Percentiles rank a stretch among this genome's conserved stretches.
phyloP scores from a whole-genome alignment of 1,140 invertebrate species.

The Tetramorium simillimum region DNA sequence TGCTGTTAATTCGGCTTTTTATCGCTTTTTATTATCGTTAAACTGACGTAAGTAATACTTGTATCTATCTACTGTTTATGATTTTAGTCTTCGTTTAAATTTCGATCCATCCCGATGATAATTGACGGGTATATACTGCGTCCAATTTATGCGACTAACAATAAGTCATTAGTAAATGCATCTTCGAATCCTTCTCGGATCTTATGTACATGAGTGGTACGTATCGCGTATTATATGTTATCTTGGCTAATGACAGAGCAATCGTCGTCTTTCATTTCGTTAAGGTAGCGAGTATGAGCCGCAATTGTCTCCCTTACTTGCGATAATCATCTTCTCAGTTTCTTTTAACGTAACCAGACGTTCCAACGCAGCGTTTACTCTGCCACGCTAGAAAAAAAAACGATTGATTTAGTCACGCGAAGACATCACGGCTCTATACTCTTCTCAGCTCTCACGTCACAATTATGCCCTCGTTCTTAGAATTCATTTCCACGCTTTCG shows the following conservation, averaged over 20 bases:
- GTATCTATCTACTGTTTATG: not conserved
- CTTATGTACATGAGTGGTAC: not conserved
- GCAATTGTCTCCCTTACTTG: not conserved
- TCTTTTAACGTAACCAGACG: not conserved
- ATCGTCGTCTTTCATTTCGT: not conserved
- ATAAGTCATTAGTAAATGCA: not conserved
- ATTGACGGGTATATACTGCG: not conserved
- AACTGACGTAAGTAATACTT: not conserved
- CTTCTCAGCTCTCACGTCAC: not conserved
- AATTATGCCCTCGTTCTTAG: conserved; percentile 5
- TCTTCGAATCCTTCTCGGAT: not conserved
- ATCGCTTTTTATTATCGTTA: conserved; percentile 1
- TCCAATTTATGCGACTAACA: too few species aligned
- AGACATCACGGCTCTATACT: not conserved
- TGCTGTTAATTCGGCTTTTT: not conserved
- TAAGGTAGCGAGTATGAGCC: not conserved
- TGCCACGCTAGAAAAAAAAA: not conserved
- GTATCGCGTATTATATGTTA: not conserved
- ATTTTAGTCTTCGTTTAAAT: not conserved
- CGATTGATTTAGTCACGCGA: not conserved
- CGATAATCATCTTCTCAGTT: not conserved
- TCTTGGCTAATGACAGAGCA: not conserved
- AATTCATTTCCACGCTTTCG: not conserved
- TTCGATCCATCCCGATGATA: not conserved
- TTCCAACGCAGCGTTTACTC: not conserved